Evolutionary conservation across 1,140 invertebrate species (phyloP).

Genomic region (Phymastichus coffea): DNA sequence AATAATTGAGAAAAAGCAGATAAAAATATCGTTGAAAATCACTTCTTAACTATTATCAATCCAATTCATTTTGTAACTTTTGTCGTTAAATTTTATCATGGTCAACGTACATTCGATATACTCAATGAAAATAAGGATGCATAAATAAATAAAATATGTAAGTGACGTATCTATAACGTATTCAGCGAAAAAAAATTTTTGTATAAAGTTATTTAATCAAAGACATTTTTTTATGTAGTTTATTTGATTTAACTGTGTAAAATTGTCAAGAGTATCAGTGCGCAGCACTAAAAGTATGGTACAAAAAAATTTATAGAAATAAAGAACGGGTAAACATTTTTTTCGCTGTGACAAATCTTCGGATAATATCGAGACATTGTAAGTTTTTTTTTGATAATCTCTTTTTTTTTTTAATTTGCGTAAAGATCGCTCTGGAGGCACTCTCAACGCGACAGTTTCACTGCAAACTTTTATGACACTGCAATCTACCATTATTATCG

Average conservation of each 20-base stretch:
- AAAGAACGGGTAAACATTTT: too few relatives aligned
- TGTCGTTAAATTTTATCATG: neutral
- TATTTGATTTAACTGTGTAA: conserved; percentile 20
- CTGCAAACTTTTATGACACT: conserved; percentile 34
- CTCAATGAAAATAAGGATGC: conserved; percentile 3
- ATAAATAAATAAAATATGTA: conserved; percentile 14
- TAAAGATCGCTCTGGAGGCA: conserved; percentile 29
- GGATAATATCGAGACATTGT: conserved; percentile 13
- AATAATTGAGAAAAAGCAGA: conserved; percentile 24
- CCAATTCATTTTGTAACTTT: neutral
- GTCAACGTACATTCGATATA: neutral
- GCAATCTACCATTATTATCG: conserved; percentile 43
- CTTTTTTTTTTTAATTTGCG: conserved; percentile 2
- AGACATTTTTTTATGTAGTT: neutral
- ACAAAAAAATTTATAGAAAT: neutral
- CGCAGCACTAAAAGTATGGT: conserved; percentile 22
- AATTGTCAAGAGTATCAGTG: conserved; percentile 17
- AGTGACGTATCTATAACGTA: neutral
- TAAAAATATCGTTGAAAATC: conserved; percentile 20
- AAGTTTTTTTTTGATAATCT: conserved; percentile 1
- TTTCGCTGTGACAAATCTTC: conserved; percentile 12
- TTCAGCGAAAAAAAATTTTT: too few relatives aligned
- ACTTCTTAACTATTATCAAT: neutral
- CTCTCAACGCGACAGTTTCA: conserved; percentile 32
- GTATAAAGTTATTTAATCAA: too few relatives aligned